A percentile compares a stretch with the other conserved stretches of the same genome.
Evolutionary conservation across 1,140 invertebrate genomes (phyloP).

Genomic region (Drosophila subobscura): DNA sequence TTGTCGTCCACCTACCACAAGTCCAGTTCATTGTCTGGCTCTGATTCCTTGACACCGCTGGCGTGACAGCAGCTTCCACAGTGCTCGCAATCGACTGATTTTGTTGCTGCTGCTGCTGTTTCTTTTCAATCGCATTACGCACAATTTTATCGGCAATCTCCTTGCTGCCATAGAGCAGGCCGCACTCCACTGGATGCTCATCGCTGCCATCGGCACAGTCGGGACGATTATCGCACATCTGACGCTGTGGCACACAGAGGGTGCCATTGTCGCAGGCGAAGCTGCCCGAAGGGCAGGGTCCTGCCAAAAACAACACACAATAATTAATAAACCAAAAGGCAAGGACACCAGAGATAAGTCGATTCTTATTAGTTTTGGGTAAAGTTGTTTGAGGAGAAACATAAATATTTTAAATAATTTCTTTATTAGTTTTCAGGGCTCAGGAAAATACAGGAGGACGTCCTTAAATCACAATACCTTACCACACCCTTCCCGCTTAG

Average conservation of each 20-base stretch:
- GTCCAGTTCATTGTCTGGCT: conserved; percentile 25
- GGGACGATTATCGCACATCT: conserved; percentile 86
- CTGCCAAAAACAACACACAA: conserved; percentile 52
- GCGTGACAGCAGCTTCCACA: conserved; percentile 31
- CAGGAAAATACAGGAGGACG: background rate
- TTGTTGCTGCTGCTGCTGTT: conserved; percentile 42
- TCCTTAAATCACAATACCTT: background rate
- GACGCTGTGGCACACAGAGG: conserved; percentile 88
- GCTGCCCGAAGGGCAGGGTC: conserved; percentile 86
- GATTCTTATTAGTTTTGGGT: conserved; percentile 1
- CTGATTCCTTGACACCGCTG: conserved; percentile 35
- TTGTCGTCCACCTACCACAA: conserved; percentile 51
- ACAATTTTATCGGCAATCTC: conserved; percentile 76
- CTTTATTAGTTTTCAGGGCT: too few relatives aligned
- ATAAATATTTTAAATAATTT: background rate
- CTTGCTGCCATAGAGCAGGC: conserved; percentile 78
- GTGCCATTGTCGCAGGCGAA: conserved; percentile 88
- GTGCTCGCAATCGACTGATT: conserved; percentile 42
- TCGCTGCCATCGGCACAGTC: conserved; percentile 90
- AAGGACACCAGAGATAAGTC: background rate
- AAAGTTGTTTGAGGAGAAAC: background rate
- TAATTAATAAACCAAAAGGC: conserved; percentile 21
- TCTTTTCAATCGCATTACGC: conserved; percentile 72
- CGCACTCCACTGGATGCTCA: conserved; percentile 84
- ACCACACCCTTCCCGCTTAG: background rate